Conservation (phyloP, 2,888 invertebrate species). For the Drosophila emarginata region DNA sequence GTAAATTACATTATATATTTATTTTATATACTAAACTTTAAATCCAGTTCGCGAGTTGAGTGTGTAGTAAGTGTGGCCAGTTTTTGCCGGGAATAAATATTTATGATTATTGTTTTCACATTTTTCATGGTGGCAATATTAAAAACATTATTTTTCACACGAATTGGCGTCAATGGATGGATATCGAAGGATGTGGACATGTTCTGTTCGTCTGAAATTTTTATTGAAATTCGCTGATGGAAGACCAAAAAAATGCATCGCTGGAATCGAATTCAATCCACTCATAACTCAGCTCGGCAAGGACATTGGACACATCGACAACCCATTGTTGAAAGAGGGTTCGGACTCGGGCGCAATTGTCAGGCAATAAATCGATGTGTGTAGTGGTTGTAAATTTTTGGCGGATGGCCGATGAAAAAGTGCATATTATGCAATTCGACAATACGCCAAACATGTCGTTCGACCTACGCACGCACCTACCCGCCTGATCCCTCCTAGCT, state of each 20-base stretch:
- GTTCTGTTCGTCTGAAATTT: conserved; percentile 37
- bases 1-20: too few species aligned
- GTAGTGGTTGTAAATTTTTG: conserved; percentile 80
- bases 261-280: conserved; percentile 63
- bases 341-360: conserved; percentile 76
- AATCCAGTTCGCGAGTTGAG: neutral
- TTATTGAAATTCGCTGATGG: conserved; percentile 79
- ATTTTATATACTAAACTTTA: too few species aligned
- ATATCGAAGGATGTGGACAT: conserved; percentile 40
- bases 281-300: conserved; percentile 68
- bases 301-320: conserved; percentile 35
- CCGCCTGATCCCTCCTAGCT: conserved; percentile 7
- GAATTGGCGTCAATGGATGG: conserved; percentile 68
- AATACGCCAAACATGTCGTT: conserved; percentile 77
- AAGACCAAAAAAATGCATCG: conserved; percentile 54
- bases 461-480: conserved; percentile 49
- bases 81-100: conserved; percentile 79
- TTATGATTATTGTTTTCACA: conserved; percentile 82
- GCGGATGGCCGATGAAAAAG: conserved; percentile 75
- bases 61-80: conserved; percentile 33
- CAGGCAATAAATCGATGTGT: conserved; percentile 82
- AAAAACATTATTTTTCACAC: conserved; percentile 81
- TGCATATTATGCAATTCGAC: conserved; percentile 81
- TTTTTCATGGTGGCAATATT: conserved; percentile 81
- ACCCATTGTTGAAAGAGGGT: conserved; percentile 59